Base-by-base conservation (phyloP, 2,113 vertebrate genomes). In the Istiophorus platypterus region DNA sequence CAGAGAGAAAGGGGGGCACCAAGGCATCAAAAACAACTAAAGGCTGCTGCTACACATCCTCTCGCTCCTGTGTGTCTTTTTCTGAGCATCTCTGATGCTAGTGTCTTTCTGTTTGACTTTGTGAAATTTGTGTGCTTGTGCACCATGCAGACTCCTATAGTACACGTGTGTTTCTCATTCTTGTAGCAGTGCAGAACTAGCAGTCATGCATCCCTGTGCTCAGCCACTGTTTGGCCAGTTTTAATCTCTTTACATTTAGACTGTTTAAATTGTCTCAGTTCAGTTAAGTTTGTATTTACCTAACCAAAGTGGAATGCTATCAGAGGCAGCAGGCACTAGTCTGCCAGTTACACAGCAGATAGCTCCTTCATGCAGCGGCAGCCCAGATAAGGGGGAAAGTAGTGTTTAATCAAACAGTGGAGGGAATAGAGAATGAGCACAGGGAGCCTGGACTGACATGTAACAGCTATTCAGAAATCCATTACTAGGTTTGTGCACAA, bases 241-340 rank as follows among this genome's bases (percentile, higher is more conserved):
- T 92, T 90, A 93, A 94, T 95, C 92, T 94, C 82, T 67, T 88
- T 88, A 88, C 89, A 86, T 92, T 94, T 93, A 87, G 90, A 87
- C 89, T 92, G 93, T 94, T 95, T 94, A 93, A 92, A 93, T 82
- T 73, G 91, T 94, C 90, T 93, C 94, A 92, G 88, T 92, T 92
- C 89, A 92, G 87, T 91, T 94, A 83, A 93, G 93, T 92, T 94
- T 76, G 85, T 92, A 91, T 93, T 92, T 94, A 90, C 89, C 87
- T 89, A 87, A 84, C 68, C 90, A 90, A 89, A 92, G 85, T 90
- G 92, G 72, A 89, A 79, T 72, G 61, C 85, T 92, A 92, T 94
- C 94, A 70, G 91, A 88, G 82, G 85, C 73, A 84, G 89, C 85
- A 89, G 89, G 76, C 83, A 76, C 82, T 73, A 80, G 75, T 86